A percentile compares a stretch with the other conserved stretches of the same genome.
phyloP scores from a whole-genome alignment of 2,113 vertebrate genomes.

The Gavia stellata region DNA sequence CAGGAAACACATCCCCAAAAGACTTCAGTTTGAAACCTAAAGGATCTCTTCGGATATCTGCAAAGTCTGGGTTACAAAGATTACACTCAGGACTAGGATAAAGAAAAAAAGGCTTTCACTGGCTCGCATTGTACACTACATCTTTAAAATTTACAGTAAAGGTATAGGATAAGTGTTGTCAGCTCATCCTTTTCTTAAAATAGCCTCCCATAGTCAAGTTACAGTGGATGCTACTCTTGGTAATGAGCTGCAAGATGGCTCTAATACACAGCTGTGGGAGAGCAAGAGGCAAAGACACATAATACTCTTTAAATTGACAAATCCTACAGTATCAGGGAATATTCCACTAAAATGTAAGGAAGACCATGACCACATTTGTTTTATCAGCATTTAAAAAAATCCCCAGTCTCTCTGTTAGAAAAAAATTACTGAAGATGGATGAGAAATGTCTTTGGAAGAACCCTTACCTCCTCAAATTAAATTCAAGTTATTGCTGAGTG shows the following conservation, averaged over 20 bases:
- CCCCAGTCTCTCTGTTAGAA: neutral
- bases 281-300: neutral
- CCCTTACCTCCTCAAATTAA: neutral
- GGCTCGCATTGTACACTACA: neutral
- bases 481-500: neutral
- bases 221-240: neutral
- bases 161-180: neutral
- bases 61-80: neutral
- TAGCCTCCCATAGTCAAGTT: neutral
- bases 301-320: neutral
- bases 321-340: neutral
- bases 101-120: neutral
- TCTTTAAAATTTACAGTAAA: neutral
- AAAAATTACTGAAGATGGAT: neutral
- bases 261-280: neutral
- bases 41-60: neutral
- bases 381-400: neutral
- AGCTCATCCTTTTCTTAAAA: neutral
- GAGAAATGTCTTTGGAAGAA: neutral
- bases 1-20: neutral
- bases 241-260: neutral
- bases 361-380: neutral
- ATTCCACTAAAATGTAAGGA: neutral
- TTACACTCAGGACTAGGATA: neutral
- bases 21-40: neutral